Evolutionary conservation across 2,888 invertebrate species (phyloP).

Genomic region (Coelogynopora nodosa): DNA sequence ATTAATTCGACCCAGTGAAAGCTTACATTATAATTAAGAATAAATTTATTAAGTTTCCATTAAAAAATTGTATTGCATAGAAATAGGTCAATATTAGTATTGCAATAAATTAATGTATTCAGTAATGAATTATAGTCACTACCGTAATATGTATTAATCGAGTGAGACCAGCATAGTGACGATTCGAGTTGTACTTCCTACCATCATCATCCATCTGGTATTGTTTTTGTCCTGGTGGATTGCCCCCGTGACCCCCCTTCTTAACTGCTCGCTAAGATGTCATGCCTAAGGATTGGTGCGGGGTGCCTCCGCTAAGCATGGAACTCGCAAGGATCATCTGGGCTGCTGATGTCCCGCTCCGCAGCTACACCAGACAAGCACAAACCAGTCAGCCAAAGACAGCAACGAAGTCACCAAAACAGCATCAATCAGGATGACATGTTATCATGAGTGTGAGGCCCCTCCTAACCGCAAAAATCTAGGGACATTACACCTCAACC

Average conservation of each 20-base stretch:
- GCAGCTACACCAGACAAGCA: neutral
- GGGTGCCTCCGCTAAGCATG: neutral
- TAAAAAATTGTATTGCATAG: too few relatives aligned
- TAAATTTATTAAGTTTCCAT: too few relatives aligned
- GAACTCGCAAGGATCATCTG: neutral
- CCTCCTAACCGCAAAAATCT: neutral
- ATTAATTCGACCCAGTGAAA: too few relatives aligned
- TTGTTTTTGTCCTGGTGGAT: slow-evolving; percentile 9
- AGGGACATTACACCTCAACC: too few relatives aligned
- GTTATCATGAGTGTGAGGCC: neutral
- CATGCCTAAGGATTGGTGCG: slow-evolving; percentile 10
- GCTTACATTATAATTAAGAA: too few relatives aligned
- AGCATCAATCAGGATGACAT: neutral
- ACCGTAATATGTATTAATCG: neutral
- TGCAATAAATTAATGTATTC: neutral
- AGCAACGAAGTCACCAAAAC: neutral
- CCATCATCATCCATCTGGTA: slow-evolving; percentile 1
- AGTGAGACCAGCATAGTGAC: neutral
- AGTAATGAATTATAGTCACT: neutral
- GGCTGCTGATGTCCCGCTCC: neutral
- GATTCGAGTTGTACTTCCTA: neutral
- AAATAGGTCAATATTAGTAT: too few relatives aligned
- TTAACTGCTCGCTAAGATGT: slow-evolving; percentile 31
- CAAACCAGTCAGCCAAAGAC: neutral
- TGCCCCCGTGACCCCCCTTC: neutral